Conservation (phyloP, 2,797 vertebrate genomes). For the Danionella dracula region DNA sequence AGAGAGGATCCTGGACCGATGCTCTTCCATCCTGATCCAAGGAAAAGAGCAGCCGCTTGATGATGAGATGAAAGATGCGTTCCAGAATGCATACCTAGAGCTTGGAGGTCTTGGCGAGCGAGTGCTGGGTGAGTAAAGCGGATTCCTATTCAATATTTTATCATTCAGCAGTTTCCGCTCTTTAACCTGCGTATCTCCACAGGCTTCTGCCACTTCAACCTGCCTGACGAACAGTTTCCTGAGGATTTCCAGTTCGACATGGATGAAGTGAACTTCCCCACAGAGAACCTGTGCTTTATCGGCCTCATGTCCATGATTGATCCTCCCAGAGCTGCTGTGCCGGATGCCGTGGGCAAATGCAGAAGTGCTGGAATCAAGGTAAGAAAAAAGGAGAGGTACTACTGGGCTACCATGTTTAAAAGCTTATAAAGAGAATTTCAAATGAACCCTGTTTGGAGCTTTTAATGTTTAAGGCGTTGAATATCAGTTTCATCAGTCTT, state of each 20-base stretch:
- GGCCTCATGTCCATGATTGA: conserved; percentile 88
- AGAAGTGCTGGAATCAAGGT: conserved; percentile 87
- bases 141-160: neutral
- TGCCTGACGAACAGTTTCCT: conserved; percentile 79
- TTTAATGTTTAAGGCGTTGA: too few relatives aligned
- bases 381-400: neutral
- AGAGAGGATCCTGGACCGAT: conserved; percentile 88
- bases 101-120: conserved; percentile 87
- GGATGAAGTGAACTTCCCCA: conserved; percentile 79
- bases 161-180: neutral
- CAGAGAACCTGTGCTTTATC: conserved; percentile 81
- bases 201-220: conserved; percentile 80
- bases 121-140: conserved; percentile 74
- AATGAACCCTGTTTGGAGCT: too few relatives aligned
- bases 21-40: conserved; percentile 82
- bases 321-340: conserved; percentile 81
- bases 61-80: conserved; percentile 87
- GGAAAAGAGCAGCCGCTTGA: conserved; percentile 86
- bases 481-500: too few relatives aligned
- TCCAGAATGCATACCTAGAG: conserved; percentile 91
- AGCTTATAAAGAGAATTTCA: too few relatives aligned
- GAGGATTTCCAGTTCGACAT: conserved; percentile 80
- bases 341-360: conserved; percentile 83
- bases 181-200: neutral
- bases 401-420: too few relatives aligned